A percentile compares a stretch with the other conserved stretches of the same genome.
Conservation (phyloP, 1,140 invertebrate genomes). For the Gryllus bimaculatus region DNA sequence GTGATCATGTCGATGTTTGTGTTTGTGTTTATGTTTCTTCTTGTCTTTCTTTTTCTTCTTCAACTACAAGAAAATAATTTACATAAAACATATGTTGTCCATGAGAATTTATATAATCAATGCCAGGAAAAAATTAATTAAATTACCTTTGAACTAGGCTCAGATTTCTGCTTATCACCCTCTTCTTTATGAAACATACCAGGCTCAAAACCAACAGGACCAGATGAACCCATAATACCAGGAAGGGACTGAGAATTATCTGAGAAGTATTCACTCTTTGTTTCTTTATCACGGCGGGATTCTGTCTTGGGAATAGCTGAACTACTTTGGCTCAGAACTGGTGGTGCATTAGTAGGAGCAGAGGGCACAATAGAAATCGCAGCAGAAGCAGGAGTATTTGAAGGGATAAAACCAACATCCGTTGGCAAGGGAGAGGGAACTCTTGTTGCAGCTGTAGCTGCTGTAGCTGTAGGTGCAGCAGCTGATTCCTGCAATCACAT, state of each 20-base stretch:
- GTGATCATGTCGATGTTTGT: conserved; percentile 63
- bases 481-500: not conserved
- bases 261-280: conserved; percentile 62
- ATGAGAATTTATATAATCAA: not conserved
- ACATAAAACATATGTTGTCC: not conserved
- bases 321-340: not conserved
- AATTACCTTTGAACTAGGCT: conserved; percentile 7
- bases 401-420: not conserved
- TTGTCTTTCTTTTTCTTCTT: conserved; percentile 78
- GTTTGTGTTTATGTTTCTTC: conserved; percentile 69
- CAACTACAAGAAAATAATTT: conserved; percentile 36
- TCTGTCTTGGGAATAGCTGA: not conserved
- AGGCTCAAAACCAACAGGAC: conserved; percentile 65
- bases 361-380: not conserved
- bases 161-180: conserved; percentile 30
- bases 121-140: not conserved
- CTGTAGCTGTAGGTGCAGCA: not conserved
- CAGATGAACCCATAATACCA: conserved; percentile 44
- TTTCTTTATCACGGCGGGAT: conserved; percentile 25
- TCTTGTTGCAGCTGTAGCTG: conserved; percentile 7
- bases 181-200: conserved; percentile 61
- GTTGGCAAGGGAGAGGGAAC: not conserved
- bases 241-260: conserved; percentile 66
- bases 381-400: not conserved
- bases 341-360: not conserved